Conservation (phyloP, 2,888 invertebrate genomes). For the Tromatobia lineatoria region DNA sequence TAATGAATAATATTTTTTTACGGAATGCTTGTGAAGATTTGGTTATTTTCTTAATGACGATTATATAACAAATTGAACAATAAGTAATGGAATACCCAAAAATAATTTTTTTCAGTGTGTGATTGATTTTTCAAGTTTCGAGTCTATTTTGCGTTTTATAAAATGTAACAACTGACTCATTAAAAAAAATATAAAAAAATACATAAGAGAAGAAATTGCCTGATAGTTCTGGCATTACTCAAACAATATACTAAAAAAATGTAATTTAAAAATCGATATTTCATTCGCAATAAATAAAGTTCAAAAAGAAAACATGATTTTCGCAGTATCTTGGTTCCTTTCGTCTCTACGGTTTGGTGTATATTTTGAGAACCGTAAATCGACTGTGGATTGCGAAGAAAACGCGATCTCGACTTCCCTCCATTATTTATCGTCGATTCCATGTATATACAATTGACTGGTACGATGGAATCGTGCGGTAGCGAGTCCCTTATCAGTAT, state of each 20-base stretch:
- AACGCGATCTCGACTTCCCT: conserved; percentile 43
- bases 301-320: neutral
- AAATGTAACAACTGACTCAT: too few relatives aligned
- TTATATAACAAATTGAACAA: too few relatives aligned
- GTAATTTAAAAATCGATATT: neutral
- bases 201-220: too few relatives aligned
- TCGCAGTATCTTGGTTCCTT: neutral
- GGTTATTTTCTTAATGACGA: too few relatives aligned
- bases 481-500: conserved; percentile 42
- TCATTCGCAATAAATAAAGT: neutral
- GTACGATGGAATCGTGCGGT: conserved; percentile 18
- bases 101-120: too few relatives aligned
- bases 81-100: too few relatives aligned
- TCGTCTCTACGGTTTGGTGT: neutral
- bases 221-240: too few relatives aligned
- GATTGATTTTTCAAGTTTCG: too few relatives aligned
- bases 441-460: conserved; percentile 45
- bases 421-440: conserved; percentile 53
- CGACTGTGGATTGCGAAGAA: conserved; percentile 18
- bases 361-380: conserved; percentile 16
- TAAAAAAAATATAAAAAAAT: too few relatives aligned
- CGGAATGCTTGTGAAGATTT: too few relatives aligned
- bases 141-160: too few relatives aligned
- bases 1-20: too few relatives aligned
- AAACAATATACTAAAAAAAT: neutral